phyloP scores from a whole-genome alignment of 2,113 vertebrate species.

The Platichthys stellatus region DNA sequence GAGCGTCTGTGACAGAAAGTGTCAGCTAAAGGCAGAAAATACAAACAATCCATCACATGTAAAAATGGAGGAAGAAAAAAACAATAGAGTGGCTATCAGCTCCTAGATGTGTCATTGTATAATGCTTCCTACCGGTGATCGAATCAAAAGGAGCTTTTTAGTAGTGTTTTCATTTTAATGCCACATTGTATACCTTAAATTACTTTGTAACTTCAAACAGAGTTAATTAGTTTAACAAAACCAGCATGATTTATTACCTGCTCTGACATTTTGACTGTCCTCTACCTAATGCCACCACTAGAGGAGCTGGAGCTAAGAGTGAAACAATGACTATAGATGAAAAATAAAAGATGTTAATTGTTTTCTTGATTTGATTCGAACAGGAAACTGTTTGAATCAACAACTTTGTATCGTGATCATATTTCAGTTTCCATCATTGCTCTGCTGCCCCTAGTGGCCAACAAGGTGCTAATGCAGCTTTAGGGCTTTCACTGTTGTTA shows the following conservation, averaged over 20 bases:
- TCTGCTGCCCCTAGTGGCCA: not conserved
- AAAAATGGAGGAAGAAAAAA: not conserved
- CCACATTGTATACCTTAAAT: too few relatives aligned
- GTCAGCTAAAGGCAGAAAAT: not conserved
- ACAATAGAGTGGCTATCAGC: not conserved
- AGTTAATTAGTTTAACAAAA: too few relatives aligned
- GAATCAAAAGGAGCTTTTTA: too few relatives aligned
- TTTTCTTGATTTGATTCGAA: not conserved
- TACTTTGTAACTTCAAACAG: too few relatives aligned
- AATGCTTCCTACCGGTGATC: too few relatives aligned
- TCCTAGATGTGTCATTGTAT: not conserved
- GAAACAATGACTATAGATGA: not conserved
- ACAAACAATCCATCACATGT: not conserved
- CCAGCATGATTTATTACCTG: too few relatives aligned
- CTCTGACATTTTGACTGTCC: too few relatives aligned
- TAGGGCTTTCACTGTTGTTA: constrained; percentile 17
- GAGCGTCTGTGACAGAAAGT: not conserved
- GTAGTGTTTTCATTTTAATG: too few relatives aligned
- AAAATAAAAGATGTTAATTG: too few relatives aligned
- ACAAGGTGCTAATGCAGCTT: constrained; percentile 20
- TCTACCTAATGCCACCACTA: not conserved
- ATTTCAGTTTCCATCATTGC: not conserved
- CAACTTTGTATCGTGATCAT: not conserved
- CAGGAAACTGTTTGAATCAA: not conserved
- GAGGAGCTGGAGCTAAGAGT: too few relatives aligned